phyloP scores from a whole-genome alignment of 2,888 invertebrate genomes.

The Pachydiplax longipennis region DNA sequence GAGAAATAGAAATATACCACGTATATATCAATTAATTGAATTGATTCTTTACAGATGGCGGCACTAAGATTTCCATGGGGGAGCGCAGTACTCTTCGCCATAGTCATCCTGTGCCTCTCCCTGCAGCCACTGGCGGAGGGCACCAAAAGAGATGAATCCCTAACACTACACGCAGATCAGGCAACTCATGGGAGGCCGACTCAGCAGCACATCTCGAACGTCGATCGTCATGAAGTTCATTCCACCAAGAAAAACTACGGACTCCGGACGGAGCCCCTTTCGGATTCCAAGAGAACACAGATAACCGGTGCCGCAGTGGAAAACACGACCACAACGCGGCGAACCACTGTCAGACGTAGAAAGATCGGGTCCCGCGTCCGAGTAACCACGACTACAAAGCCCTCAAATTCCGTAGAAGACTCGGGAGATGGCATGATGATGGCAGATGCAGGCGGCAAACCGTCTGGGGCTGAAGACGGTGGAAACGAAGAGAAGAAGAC shows the following conservation, averaged over 20 bases:
- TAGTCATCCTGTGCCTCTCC: not conserved
- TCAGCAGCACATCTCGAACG: not conserved
- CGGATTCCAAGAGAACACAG: not conserved
- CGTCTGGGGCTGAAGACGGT: conserved; percentile 43
- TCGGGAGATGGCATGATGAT: conserved; percentile 73
- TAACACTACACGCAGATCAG: not conserved
- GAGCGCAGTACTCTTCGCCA: not conserved
- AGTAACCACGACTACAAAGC: conserved; percentile 51
- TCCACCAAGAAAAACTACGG: not conserved
- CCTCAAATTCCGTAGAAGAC: not conserved
- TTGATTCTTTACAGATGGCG: not conserved
- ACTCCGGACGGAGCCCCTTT: not conserved
- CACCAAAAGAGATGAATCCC: not conserved
- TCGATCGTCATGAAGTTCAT: not conserved
- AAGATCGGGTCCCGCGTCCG: conserved; percentile 50
- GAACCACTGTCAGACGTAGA: conserved; percentile 57
- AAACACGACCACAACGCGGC: conserved; percentile 62
- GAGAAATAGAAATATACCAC: no score
- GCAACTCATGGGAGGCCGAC: not conserved
- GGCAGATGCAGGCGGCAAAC: conserved; percentile 72
- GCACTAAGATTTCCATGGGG: not conserved
- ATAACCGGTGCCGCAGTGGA: not conserved
- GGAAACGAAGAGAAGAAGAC: conserved; percentile 77
- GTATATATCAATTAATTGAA: no score
- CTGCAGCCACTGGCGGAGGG: not conserved